A percentile compares a stretch with the other conserved stretches of the same genome.
Conservation (phyloP, 1,140 invertebrate species). For the Trachymyrmex septentrionalis region DNA sequence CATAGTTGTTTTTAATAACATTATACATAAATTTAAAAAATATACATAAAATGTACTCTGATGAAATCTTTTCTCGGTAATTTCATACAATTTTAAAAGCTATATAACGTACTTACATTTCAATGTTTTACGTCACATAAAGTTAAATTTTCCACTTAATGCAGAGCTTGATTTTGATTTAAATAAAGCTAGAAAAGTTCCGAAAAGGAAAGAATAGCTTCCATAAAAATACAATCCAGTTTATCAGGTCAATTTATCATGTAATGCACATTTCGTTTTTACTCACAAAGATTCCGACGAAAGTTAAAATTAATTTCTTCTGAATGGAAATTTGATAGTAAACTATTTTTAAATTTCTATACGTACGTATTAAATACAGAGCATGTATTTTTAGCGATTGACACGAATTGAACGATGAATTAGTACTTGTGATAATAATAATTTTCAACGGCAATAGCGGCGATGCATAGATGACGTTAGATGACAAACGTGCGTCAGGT, state of each 20-base stretch:
- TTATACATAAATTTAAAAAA: slow-evolving; percentile 3
- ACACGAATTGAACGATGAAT: slow-evolving; percentile 1
- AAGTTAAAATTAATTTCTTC: neutral
- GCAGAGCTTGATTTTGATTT: neutral
- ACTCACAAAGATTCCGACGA: neutral
- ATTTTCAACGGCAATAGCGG: slow-evolving; percentile 50
- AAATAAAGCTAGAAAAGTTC: neutral
- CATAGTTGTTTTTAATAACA: neutral
- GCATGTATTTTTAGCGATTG: neutral
- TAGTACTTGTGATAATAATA: slow-evolving; percentile 45
- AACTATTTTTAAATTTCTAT: slow-evolving; percentile 8
- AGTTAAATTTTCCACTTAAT: slow-evolving; percentile 1
- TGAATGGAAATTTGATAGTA: neutral
- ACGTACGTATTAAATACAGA: neutral
- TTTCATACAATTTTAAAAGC: neutral
- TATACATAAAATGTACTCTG: neutral
- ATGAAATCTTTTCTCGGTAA: neutral
- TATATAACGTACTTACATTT: neutral
- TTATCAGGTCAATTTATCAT: slow-evolving; percentile 34
- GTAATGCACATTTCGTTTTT: slow-evolving; percentile 14
- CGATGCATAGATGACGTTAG: slow-evolving; percentile 66
- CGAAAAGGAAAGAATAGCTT: neutral
- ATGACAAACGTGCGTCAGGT: slow-evolving; percentile 76
- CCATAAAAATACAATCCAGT: slow-evolving; percentile 9
- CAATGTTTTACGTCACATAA: slow-evolving; percentile 2